Evolutionary conservation across 2,113 vertebrate species (phyloP).

Genomic region (Platichthys stellatus): DNA sequence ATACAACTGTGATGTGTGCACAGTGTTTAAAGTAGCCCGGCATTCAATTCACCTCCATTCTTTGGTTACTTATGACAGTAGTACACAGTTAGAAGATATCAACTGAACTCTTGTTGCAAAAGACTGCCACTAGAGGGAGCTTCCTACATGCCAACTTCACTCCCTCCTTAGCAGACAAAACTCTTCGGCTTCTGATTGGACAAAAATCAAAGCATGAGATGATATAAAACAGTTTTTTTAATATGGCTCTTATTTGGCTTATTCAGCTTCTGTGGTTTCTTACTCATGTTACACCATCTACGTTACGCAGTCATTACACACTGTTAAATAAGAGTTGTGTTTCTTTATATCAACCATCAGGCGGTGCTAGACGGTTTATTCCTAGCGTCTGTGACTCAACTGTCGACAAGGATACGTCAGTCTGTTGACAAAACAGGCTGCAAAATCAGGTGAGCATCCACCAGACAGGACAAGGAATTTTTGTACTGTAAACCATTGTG

Average conservation of each 20-base stretch:
- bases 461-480: neutral
- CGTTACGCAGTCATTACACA: neutral
- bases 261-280: neutral
- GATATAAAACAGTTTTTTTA: neutral
- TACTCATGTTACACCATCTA: neutral
- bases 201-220: neutral
- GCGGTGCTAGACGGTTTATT: slow-evolving; percentile 91
- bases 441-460: slow-evolving; percentile 89
- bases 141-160: neutral
- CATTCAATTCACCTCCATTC: too few species aligned
- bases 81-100: too few species aligned
- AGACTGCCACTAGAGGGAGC: slow-evolving; percentile 52
- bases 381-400: slow-evolving; percentile 92
- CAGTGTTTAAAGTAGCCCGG: neutral
- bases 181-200: neutral
- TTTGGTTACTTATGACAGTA: too few species aligned
- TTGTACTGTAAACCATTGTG: neutral
- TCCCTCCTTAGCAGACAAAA: too few species aligned
- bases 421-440: slow-evolving; percentile 94
- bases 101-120: neutral
- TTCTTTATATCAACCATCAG: slow-evolving; percentile 69
- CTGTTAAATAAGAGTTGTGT: neutral
- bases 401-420: slow-evolving; percentile 93
- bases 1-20: neutral
- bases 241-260: neutral